These are phyloP conservation scores for Argyresthia albistria DNA, from an alignment of 2,888 invertebrate genomes.

Conservation along the genomic window DNA sequence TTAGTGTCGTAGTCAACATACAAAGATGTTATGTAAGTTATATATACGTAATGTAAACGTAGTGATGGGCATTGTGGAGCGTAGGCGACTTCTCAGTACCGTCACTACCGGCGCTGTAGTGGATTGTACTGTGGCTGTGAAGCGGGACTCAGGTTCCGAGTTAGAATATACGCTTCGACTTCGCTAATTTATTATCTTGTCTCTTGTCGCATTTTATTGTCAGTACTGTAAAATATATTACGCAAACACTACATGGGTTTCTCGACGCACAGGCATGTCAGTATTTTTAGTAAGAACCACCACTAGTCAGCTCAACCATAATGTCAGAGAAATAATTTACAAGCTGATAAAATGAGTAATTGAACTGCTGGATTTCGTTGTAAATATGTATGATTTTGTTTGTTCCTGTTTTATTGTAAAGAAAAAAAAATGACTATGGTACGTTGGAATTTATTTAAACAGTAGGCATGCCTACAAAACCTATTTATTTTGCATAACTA, in stretches of 20 bases:
- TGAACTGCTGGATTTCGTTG: background rate
- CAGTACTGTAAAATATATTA: background rate
- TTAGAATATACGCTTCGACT: constrained; percentile 60
- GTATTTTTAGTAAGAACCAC: constrained; percentile 1
- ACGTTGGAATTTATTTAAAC: constrained; percentile 2
- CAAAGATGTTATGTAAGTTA: constrained; percentile 5
- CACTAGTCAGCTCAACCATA: background rate
- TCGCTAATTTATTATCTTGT: constrained; percentile 55
- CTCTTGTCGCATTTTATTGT: constrained; percentile 20
- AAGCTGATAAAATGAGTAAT: background rate
- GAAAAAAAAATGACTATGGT: constrained; percentile 3
- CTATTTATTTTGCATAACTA: constrained; percentile 39
- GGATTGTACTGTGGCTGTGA: constrained; percentile 68
- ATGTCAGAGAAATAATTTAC: background rate
- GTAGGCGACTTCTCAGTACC: background rate
- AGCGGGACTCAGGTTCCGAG: constrained; percentile 46
- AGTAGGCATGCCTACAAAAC: constrained; percentile 19
- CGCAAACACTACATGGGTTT: too few species aligned
- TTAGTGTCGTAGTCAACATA: constrained; percentile 4
- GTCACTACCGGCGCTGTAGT: constrained; percentile 39
- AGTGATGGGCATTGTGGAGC: background rate
- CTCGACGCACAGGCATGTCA: too few species aligned
- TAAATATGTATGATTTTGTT: background rate
- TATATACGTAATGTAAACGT: background rate
- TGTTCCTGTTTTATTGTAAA: constrained; percentile 2